These are phyloP conservation scores for Reticulitermes speratus DNA, from an alignment of 1,140 invertebrate genomes.

Conservation along the genomic window DNA sequence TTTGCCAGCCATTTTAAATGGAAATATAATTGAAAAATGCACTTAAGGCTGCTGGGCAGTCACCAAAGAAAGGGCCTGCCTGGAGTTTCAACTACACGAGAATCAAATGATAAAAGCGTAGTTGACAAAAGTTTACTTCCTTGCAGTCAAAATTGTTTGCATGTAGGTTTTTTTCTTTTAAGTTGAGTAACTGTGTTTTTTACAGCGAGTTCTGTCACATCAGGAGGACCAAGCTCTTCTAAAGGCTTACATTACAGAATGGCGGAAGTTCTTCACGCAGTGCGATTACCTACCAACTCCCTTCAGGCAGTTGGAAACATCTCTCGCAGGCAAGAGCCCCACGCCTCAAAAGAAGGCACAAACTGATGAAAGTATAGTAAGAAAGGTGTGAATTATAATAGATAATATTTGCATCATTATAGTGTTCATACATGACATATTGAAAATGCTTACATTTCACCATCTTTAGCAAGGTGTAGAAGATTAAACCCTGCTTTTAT, in stretches of 20 bases:
- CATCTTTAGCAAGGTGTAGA: not conserved
- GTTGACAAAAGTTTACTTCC: too few species aligned
- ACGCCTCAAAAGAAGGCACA: conserved; percentile 70
- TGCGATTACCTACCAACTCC: conserved; percentile 95
- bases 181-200: conserved; percentile 20
- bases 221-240: conserved; percentile 92
- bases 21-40: too few species aligned
- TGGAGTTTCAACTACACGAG: too few species aligned
- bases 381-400: conserved; percentile 58
- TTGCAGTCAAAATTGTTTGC: too few species aligned
- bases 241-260: conserved; percentile 94
- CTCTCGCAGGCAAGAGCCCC: conserved; percentile 64
- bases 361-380: conserved; percentile 84
- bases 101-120: too few species aligned
- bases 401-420: not conserved
- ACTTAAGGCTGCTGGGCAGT: too few species aligned
- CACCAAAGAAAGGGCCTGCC: too few species aligned
- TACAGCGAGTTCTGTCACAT: conserved; percentile 78
- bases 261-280: conserved; percentile 97
- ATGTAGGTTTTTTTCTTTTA: too few species aligned
- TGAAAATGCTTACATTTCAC: not conserved
- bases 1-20: too few species aligned
- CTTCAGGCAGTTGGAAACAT: conserved; percentile 88
- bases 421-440: not conserved
- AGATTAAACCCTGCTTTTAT: not conserved